Base-by-base conservation (phyloP, 2,797 vertebrate genomes). In the Rhinichthys osculus region DNA sequence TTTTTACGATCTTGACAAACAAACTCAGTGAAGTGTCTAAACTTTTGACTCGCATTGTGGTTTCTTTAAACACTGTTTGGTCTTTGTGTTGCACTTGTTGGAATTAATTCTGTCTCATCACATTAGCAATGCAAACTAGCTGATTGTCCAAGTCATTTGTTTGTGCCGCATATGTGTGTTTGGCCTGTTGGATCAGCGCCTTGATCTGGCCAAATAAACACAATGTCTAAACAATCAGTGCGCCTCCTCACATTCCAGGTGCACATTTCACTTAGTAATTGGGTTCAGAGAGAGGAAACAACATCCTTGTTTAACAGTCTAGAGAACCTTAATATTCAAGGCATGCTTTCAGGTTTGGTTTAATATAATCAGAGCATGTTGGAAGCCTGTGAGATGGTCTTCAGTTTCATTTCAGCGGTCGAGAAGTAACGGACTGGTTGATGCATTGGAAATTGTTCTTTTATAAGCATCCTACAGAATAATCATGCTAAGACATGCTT, bases 201-300 rank as follows among this genome's bases (percentile, higher is more conserved):
- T 85, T 47, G 64, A 50, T 79, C 77, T 71, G 77, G 21, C 27
- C 83, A 85, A 79, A 85, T 80, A 85, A 80, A 85, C 83, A 79
- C 44, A 38, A 71, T 79, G 83, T 85, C 76, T 71, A 85, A 79
- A 85, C 76, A 85, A 85, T 85, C 83, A 85, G 83, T 79, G 52
- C 54, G 21, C n/a, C 74, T 70, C 76, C 52, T 57, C 52, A 85
- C 50, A 79, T 85, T 79, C 83, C 83, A 85, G 74, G 76, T 71
- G 83, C 83, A 71, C 52, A 33, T 59, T 79, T 72, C 74, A 42
- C n/a, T 44, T 52, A 57, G 74, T 85, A 85, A 85, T 79, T 85
- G 76, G 67, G 66, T 85, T 79, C 76, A 80, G 83, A 70, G n/a
- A 52, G 40, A 38, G 54, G 57, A 72, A 71, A 44, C 38, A 78